Evolutionary conservation across 2,888 invertebrate genomes (phyloP).

Genomic region (Leptinotarsa rubiginosa): DNA sequence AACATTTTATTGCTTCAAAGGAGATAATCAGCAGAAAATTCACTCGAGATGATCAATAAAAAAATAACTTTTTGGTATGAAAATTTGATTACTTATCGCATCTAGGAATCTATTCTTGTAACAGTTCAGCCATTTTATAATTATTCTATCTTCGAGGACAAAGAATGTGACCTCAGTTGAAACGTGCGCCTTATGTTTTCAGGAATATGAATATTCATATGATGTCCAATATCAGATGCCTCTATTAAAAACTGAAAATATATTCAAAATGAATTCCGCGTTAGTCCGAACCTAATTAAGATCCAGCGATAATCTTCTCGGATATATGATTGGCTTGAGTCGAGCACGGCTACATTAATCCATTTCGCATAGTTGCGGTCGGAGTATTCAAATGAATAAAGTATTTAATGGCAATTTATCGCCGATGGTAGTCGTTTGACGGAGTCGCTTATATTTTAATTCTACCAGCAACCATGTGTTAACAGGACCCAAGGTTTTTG

Average conservation of each 20-base stretch:
- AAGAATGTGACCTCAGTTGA: too few species aligned
- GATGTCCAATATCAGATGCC: background rate
- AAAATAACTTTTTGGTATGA: too few species aligned
- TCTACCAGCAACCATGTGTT: constrained; percentile 45
- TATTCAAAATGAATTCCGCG: constrained; percentile 7
- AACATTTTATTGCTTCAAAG: too few species aligned
- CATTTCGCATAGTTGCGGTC: constrained; percentile 17
- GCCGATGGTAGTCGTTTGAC: constrained; percentile 45
- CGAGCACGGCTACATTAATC: background rate
- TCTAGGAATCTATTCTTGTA: too few species aligned
- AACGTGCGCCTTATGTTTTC: background rate
- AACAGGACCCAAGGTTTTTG: constrained; percentile 40
- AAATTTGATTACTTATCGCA: too few species aligned
- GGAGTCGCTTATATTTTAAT: constrained; percentile 48
- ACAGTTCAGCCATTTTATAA: too few species aligned
- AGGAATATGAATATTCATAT: background rate
- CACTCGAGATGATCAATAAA: too few species aligned
- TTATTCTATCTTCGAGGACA: too few species aligned
- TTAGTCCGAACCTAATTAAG: constrained; percentile 9
- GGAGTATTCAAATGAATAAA: constrained; percentile 28
- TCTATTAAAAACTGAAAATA: background rate
- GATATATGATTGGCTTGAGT: constrained; percentile 5
- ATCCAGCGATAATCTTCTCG: constrained; percentile 9
- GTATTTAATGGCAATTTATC: constrained; percentile 42
- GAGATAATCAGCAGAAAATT: too few species aligned